phyloP scores from a whole-genome alignment of 2,888 invertebrate genomes.

The Agrochola macilenta region DNA sequence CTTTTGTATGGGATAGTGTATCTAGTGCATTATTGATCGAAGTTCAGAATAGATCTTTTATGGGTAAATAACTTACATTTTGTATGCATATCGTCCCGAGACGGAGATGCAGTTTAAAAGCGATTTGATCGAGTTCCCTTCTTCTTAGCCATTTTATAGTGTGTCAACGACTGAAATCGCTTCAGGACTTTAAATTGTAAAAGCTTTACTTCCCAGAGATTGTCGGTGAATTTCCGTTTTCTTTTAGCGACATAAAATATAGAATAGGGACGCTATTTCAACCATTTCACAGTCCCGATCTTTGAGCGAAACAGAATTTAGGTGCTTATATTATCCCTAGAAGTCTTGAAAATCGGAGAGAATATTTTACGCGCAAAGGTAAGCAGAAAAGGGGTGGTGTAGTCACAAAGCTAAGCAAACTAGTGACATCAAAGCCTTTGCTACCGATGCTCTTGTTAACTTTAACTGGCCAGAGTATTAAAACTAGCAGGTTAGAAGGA shows the following conservation, averaged over 20 bases:
- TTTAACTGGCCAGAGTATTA: slow-evolving; percentile 5
- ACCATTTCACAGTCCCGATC: background rate
- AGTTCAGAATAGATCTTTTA: slow-evolving; percentile 37
- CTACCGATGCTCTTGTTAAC: background rate
- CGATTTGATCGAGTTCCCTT: slow-evolving; percentile 59
- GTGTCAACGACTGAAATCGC: slow-evolving; percentile 58
- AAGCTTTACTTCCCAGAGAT: slow-evolving; percentile 57
- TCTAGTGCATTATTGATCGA: too few species aligned
- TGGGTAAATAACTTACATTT: slow-evolving; percentile 44
- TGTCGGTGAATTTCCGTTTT: slow-evolving; percentile 52
- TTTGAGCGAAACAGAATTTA: slow-evolving; percentile 15
- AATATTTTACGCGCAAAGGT: slow-evolving; percentile 6
- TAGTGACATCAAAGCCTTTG: slow-evolving; percentile 11
- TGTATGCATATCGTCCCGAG: slow-evolving; percentile 51
- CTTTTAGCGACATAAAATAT: slow-evolving; percentile 46
- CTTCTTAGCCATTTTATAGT: slow-evolving; percentile 49
- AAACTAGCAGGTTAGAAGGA: background rate
- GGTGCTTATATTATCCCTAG: slow-evolving; percentile 4
- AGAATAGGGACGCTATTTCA: slow-evolving; percentile 32
- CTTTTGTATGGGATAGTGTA: too few species aligned
- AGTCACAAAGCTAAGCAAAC: slow-evolving; percentile 4
- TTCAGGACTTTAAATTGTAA: slow-evolving; percentile 62
- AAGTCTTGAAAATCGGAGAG: background rate
- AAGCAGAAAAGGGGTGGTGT: background rate
- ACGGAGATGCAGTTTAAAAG: slow-evolving; percentile 53